Conservation (phyloP, 2,113 vertebrate species). For the Paradoxurus hermaphroditus region DNA sequence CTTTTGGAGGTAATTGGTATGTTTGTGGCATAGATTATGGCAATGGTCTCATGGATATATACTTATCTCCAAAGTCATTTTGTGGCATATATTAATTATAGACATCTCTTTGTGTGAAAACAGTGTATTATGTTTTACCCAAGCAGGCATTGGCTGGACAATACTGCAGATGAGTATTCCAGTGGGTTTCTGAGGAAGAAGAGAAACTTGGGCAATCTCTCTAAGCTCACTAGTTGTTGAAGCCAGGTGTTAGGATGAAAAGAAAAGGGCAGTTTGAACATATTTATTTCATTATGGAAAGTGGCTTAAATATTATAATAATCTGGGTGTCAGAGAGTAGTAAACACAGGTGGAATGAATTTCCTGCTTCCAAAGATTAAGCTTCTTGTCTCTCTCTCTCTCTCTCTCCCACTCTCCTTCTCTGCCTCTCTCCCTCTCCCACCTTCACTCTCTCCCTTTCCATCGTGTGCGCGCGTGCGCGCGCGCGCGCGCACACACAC, state of each 20-base stretch:
- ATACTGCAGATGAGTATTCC: too few relatives aligned
- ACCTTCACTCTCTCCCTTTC: not conserved
- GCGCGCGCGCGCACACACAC: not conserved
- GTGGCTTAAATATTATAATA: not conserved
- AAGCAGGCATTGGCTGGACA: not conserved
- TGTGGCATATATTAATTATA: not conserved
- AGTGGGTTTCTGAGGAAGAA: not conserved
- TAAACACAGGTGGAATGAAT: not conserved
- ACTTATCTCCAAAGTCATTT: not conserved
- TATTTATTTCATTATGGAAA: not conserved
- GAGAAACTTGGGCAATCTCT: not conserved
- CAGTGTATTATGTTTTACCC: not conserved
- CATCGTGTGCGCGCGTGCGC: not conserved
- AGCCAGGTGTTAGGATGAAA: not conserved
- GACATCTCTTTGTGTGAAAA: not conserved
- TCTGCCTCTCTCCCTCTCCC: too few relatives aligned
- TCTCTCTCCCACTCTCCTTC: not conserved
- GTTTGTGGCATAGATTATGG: not conserved
- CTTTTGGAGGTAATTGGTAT: not conserved
- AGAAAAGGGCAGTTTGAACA: not conserved
- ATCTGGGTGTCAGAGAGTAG: not conserved
- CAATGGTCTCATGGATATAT: not conserved
- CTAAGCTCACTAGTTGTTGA: not conserved
- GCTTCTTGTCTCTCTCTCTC: not conserved
- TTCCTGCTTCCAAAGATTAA: not conserved